A percentile compares a stretch with the other conserved stretches of the same genome.
These are phyloP conservation scores for Aleiodes alternator DNA, from an alignment of 2,888 invertebrate species.

Conservation along the genomic window DNA sequence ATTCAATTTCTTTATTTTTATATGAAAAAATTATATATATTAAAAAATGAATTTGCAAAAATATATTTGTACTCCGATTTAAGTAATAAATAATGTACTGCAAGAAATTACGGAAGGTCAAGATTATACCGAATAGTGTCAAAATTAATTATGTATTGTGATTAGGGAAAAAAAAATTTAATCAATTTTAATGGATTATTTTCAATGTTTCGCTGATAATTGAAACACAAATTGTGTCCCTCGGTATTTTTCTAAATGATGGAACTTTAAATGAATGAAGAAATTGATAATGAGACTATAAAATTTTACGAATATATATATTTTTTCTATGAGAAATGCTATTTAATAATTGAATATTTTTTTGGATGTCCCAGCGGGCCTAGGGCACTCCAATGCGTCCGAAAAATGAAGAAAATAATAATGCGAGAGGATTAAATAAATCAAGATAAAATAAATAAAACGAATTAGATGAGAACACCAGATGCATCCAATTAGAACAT, in stretches of 20 bases:
- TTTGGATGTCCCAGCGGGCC: constrained; percentile 62
- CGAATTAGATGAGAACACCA: constrained; percentile 1
- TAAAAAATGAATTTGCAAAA: not conserved
- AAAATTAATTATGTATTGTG: not conserved
- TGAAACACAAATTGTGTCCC: not conserved
- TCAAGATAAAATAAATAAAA: not conserved
- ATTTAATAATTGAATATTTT: constrained; percentile 38
- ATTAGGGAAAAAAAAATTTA: constrained; percentile 1
- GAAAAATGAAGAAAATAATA: constrained; percentile 21
- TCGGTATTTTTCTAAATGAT: constrained; percentile 35
- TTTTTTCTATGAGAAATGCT: constrained; percentile 38
- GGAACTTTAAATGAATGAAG: not conserved
- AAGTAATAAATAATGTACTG: not conserved
- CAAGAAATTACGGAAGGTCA: constrained; percentile 19
- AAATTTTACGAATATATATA: constrained; percentile 34
- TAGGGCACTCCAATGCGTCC: constrained; percentile 53
- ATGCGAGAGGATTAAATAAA: not conserved
- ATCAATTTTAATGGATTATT: constrained; percentile 3
- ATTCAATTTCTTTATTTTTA: constrained; percentile 15
- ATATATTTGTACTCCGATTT: constrained; percentile 6
- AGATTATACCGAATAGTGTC: constrained; percentile 23
- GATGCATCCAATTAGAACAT: constrained; percentile 1
- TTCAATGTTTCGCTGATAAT: constrained; percentile 6
- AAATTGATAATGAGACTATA: constrained; percentile 17
- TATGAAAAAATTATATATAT: not conserved